Conservation (phyloP, 1,140 invertebrate genomes). For the Eufriesea mexicana region DNA sequence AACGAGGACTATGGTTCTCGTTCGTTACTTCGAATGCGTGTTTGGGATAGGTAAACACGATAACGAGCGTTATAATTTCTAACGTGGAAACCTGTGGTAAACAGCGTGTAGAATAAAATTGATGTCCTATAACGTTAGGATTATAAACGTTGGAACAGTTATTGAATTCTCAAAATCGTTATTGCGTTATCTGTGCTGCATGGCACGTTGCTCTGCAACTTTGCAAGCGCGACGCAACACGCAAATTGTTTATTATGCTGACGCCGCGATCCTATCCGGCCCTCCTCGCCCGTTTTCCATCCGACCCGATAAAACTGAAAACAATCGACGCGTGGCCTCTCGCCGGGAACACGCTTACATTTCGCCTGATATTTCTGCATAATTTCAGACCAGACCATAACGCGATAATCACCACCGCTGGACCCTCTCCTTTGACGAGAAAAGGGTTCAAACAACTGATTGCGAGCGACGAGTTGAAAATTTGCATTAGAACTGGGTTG, state of each 20-base stretch:
- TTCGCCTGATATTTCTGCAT: background rate
- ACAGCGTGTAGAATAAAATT: background rate
- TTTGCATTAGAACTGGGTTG: no score
- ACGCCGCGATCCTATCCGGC: conserved; percentile 23
- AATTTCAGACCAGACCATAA: conserved; percentile 11
- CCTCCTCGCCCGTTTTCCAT: background rate
- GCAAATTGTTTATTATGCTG: conserved; percentile 47
- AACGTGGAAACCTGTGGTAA: background rate
- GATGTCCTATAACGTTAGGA: conserved; percentile 4
- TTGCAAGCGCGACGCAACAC: conserved; percentile 14
- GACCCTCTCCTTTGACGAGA: background rate
- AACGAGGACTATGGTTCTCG: background rate
- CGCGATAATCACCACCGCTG: background rate
- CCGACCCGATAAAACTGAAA: conserved; percentile 33
- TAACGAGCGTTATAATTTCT: conserved; percentile 24
- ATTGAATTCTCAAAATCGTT: conserved; percentile 54
- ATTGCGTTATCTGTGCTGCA: conserved; percentile 32
- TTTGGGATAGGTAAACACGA: background rate
- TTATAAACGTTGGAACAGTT: conserved; percentile 1
- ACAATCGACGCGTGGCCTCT: conserved; percentile 25
- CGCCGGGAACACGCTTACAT: background rate
- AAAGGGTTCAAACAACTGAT: no score
- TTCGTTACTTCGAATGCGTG: background rate
- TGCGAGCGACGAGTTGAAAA: no score
- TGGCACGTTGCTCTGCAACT: conserved; percentile 23